A percentile compares a stretch with the other conserved stretches of the same genome.
Evolutionary conservation across 2,888 invertebrate species (phyloP).

Genomic region (Nasonia oneida): DNA sequence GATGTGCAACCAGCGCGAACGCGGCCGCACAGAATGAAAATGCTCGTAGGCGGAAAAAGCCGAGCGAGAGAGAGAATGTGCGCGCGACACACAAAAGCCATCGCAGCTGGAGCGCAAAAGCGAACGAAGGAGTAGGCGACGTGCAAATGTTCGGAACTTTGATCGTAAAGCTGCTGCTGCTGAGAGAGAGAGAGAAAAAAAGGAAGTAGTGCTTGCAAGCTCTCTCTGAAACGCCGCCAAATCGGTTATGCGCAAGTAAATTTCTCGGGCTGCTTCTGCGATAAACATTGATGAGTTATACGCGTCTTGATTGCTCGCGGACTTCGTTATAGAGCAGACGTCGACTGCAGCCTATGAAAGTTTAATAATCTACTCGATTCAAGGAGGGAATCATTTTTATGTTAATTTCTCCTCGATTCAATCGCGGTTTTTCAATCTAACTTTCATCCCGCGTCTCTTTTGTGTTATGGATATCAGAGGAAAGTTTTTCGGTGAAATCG

Average conservation of each 20-base stretch:
- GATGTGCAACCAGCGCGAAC: conserved; percentile 56
- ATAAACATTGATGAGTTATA: conserved; percentile 9
- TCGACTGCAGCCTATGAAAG: conserved; percentile 2
- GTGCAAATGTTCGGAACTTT: conserved; percentile 76
- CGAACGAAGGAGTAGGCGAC: conserved; percentile 63
- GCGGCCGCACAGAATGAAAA: conserved; percentile 59
- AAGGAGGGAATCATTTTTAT: conserved; percentile 56
- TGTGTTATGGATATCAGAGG: conserved; percentile 31
- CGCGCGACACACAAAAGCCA: conserved; percentile 28
- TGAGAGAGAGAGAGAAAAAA: conserved; percentile 61
- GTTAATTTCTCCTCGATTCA: conserved; percentile 41
- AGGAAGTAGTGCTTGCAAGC: conserved; percentile 44
- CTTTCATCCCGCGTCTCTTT: neutral
- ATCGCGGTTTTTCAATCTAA: conserved; percentile 54
- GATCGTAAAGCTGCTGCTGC: conserved; percentile 73
- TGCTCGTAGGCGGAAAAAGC: conserved; percentile 60
- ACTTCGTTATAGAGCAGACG: neutral
- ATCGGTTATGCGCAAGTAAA: conserved; percentile 77
- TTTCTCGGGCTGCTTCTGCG: conserved; percentile 60
- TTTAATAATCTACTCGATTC: neutral
- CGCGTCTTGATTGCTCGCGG: neutral
- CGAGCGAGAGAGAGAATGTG: conserved; percentile 9
- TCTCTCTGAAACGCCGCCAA: conserved; percentile 75
- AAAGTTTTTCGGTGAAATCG: conserved; percentile 39
- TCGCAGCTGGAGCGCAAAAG: conserved; percentile 58